phyloP scores from a whole-genome alignment of 2,113 vertebrate genomes.

The Malurus elegans region DNA sequence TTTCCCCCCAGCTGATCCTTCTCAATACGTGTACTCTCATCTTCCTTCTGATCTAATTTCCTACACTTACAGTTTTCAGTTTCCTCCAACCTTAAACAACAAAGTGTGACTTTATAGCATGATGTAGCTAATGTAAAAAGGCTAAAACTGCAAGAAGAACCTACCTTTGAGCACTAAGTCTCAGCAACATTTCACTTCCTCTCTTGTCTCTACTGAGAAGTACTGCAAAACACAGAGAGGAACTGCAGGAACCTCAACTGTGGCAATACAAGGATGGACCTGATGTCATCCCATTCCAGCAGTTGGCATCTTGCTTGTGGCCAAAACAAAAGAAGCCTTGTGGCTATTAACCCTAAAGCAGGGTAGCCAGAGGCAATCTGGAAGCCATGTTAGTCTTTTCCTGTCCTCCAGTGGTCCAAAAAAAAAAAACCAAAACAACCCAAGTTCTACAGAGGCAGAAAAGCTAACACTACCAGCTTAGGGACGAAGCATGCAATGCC shows the following conservation, averaged over 20 bases:
- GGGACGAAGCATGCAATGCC: neutral
- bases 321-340: neutral
- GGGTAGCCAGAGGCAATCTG: neutral
- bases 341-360: neutral
- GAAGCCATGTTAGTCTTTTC: neutral
- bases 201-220: neutral
- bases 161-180: neutral
- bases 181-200: neutral
- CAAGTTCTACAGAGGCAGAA: neutral
- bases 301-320: neutral
- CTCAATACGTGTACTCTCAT: accelerated
- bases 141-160: neutral
- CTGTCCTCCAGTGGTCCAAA: neutral
- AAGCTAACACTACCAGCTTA: neutral
- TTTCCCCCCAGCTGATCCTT: neutral
- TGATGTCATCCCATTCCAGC: neutral
- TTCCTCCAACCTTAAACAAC: neutral
- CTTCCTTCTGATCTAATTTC: neutral
- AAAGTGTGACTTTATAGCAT: neutral
- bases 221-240: neutral
- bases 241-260: neutral
- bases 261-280: neutral
- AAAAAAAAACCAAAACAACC: neutral
- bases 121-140: neutral
- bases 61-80: neutral